phyloP scores from a whole-genome alignment of 2,113 vertebrate genomes.

The Mustela lutreola region DNA sequence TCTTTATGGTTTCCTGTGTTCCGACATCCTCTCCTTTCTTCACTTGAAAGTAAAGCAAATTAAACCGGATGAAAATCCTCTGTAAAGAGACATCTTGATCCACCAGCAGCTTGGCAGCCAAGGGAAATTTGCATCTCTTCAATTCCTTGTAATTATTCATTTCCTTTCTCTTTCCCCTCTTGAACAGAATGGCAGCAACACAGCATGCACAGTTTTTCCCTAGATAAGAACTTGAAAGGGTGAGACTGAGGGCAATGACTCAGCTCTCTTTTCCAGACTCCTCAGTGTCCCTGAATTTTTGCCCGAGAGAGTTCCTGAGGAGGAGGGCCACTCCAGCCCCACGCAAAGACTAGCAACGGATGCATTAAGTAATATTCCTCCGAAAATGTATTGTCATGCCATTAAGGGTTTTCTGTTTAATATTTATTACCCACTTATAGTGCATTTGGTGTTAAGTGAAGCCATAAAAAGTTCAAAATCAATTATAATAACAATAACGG shows the following conservation, averaged over 20 bases:
- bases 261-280: not conserved
- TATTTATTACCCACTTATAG: not conserved
- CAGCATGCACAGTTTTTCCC: not conserved
- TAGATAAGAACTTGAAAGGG: not conserved
- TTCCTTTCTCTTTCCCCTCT: constrained; percentile 54
- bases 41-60: constrained; percentile 7
- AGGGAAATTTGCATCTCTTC: constrained; percentile 63
- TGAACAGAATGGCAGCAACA: not conserved
- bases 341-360: not conserved
- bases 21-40: not conserved
- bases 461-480: not conserved
- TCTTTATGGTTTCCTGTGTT: not conserved
- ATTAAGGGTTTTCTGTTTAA: not conserved
- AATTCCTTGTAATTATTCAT: constrained; percentile 52
- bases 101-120: not conserved
- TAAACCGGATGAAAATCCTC: not conserved
- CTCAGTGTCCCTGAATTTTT: not conserved
- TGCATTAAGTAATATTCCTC: accelerated
- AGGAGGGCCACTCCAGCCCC: accelerated
- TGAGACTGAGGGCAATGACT: not conserved
- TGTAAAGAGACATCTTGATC: not conserved
- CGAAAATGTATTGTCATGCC: accelerated
- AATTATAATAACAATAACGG: not conserved
- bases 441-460: not conserved
- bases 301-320: accelerated